Percentiles rank a stretch among this genome's conserved stretches.
These are phyloP conservation scores for Scyliorhinus canicula DNA, from an alignment of 2,797 vertebrate species.

Conservation along the genomic window DNA sequence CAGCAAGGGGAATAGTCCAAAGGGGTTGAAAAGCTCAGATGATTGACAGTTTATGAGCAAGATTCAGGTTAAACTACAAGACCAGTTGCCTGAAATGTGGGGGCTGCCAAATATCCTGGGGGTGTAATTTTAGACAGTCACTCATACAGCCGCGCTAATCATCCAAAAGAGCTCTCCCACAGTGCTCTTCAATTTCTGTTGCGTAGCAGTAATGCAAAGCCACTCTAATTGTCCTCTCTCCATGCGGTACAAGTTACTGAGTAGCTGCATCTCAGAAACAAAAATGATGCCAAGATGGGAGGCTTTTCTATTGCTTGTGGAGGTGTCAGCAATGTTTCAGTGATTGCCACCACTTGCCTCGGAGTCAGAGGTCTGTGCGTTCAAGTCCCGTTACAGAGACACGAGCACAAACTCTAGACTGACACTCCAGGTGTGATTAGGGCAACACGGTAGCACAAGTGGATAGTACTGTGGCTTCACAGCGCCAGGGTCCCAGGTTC, in stretches of 20 bases:
- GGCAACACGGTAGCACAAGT: too few species aligned
- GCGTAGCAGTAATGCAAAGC: not conserved
- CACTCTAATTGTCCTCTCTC: not conserved
- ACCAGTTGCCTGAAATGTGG: conserved; percentile 18
- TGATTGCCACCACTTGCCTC: not conserved
- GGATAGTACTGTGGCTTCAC: too few species aligned
- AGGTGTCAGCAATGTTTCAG: not conserved
- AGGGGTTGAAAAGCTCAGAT: not conserved
- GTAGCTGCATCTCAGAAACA: not conserved
- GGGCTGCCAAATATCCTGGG: not conserved
- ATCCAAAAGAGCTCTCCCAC: not conserved
- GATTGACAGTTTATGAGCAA: not conserved
- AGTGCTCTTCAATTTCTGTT: not conserved
- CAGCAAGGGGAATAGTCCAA: too few species aligned
- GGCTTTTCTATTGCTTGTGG: not conserved
- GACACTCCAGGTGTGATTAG: not conserved
- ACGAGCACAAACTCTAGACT: not conserved
- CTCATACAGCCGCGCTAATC: not conserved
- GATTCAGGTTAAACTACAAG: not conserved
- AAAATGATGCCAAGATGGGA: not conserved
- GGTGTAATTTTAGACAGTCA: not conserved
- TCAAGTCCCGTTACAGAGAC: not conserved
- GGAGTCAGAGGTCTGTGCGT: not conserved
- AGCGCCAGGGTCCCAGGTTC: too few species aligned
- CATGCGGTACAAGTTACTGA: not conserved